phyloP scores from a whole-genome alignment of 1,140 invertebrate genomes.

The Sinella curviseta region DNA sequence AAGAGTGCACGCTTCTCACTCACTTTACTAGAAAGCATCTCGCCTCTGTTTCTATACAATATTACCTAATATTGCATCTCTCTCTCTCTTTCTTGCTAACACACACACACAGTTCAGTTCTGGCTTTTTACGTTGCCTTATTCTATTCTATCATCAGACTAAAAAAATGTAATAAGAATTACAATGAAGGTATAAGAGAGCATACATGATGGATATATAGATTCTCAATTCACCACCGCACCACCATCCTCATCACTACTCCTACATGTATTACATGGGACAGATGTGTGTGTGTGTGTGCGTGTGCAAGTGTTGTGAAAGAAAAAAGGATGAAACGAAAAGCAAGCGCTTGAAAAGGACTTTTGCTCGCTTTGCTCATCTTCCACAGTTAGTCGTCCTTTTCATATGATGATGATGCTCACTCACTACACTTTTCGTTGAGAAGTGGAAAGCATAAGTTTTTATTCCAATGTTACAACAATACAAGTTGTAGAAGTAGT shows the following conservation, averaged over 20 bases:
- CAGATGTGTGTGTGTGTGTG: background rate
- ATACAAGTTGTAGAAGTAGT: background rate
- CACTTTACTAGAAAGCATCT: background rate
- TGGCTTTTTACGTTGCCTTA: background rate
- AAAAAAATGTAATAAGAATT: background rate
- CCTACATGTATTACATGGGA: background rate
- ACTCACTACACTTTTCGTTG: background rate
- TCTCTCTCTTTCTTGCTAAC: background rate
- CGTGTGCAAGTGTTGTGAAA: background rate
- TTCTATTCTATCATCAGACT: too few species aligned
- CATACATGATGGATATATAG: background rate
- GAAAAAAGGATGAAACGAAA: too few species aligned
- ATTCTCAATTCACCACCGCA: background rate
- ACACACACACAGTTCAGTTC: background rate
- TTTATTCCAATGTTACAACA: background rate
- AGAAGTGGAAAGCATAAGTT: background rate
- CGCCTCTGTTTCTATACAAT: background rate
- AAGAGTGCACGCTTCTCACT: background rate
- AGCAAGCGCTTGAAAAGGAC: constrained; percentile 9
- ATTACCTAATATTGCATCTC: background rate
- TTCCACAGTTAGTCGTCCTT: background rate
- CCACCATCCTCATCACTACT: background rate
- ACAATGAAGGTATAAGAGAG: background rate
- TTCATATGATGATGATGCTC: constrained; percentile 13
- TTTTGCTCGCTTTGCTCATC: background rate